Percentiles rank a stretch among this genome's conserved stretches.
phyloP scores from a whole-genome alignment of 2,113 vertebrate species.

The Eulemur macaco region DNA sequence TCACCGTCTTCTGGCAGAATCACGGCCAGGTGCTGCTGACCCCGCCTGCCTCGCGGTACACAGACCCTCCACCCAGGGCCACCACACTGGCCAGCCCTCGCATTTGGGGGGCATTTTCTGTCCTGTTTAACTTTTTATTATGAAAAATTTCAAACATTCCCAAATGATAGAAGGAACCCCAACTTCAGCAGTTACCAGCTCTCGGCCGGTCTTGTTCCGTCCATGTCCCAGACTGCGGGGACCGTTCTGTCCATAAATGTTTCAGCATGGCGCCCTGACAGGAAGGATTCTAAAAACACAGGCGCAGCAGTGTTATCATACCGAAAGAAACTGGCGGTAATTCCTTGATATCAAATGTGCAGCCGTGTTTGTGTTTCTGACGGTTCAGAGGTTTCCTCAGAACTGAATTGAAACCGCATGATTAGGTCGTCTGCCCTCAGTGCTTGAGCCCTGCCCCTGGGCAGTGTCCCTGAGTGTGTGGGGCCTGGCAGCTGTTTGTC shows the following conservation, averaged over 20 bases:
- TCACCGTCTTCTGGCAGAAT: background rate
- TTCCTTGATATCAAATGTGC: background rate
- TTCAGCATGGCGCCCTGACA: background rate
- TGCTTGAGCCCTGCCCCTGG: background rate
- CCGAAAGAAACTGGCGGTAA: background rate
- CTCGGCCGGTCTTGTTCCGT: background rate
- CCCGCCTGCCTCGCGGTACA: background rate
- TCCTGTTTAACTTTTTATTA: background rate
- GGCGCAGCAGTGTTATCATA: too few relatives aligned
- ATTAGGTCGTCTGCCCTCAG: background rate
- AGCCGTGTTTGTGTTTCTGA: background rate
- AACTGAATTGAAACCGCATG: background rate
- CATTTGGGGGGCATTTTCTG: background rate
- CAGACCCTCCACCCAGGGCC: background rate
- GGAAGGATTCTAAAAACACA: background rate
- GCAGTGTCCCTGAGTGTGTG: background rate
- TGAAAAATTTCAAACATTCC: background rate
- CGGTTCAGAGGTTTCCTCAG: background rate
- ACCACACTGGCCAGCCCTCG: background rate
- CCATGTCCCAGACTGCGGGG: background rate
- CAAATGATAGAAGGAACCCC: background rate
- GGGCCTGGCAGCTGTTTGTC: background rate
- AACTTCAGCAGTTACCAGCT: background rate
- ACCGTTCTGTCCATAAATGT: background rate
- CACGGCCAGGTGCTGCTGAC: background rate